Base-by-base conservation (phyloP, 1,140 invertebrate genomes). In the Semibalanus balanoides region DNA sequence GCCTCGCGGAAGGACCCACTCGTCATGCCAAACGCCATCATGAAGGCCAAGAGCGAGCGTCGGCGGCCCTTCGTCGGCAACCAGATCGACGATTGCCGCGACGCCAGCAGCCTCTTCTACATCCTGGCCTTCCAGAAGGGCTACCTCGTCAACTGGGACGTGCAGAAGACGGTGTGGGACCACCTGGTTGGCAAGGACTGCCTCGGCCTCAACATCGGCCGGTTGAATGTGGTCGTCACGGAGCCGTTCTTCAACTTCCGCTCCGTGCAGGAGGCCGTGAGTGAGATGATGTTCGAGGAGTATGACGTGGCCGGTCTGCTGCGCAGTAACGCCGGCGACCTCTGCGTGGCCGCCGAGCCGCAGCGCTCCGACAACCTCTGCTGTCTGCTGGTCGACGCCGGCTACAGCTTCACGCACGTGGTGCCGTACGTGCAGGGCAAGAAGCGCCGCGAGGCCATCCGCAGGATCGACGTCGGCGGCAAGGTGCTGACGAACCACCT, bases 401-500 rank as follows among this genome's bases (percentile, higher is more conserved):
- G 97, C 5, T 98, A 95, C 79, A 98, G 96, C 83, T 98, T 95
- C 82, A 96, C 95, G 9, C 95, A 99, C 81, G 88, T 99, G 73
- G 88, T 96, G 5, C 96, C 97, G 0, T 98, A 95, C 84, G 88
- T 97, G n/a, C 91, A 94, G 78, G 94, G 95, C 0, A 90, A 91
- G 75, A 92, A 93, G 81, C 86, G 93, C 30, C 89, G 89, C 81
- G 87, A 92, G 80, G 90, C 88, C 29, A 90, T 94, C 75, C 84
- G 88, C 79, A 88, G 97, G 79, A 91, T 99, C 76, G 93, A 98
- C 86, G 88, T 99, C 78, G 98, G 97, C 19, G 97, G 98, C 0
- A 99, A 99, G 86, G 86, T 96, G 9, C 84, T 99, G 74, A 99
- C 98, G 0, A 99, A 99, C 87, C 94, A 99, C 85, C 85, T 99